phyloP scores from a whole-genome alignment of 37 sponge, comb jelly and placozoan species.

The Amphimedon queenslandica region DNA sequence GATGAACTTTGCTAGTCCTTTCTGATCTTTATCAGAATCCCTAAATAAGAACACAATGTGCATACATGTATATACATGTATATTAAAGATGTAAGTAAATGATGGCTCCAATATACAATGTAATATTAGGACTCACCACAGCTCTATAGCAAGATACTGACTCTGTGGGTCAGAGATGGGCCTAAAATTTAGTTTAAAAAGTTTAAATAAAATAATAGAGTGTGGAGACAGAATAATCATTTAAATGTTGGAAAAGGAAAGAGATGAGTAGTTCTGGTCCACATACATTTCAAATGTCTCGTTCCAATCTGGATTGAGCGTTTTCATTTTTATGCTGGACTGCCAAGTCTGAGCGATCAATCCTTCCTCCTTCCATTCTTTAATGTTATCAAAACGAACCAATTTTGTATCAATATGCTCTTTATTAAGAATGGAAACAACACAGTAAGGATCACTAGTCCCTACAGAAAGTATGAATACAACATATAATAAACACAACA shows the following conservation, averaged over 20 bases:
- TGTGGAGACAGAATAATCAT: no score
- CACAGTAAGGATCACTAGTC: slow-evolving; percentile 64
- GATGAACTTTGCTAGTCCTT: neutral
- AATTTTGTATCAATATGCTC: neutral
- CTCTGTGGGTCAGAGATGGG: slow-evolving; percentile 11
- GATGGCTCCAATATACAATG: no score
- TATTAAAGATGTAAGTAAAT: no score
- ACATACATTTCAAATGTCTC: slow-evolving; percentile 59
- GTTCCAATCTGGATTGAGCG: slow-evolving; percentile 54
- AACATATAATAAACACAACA: neutral
- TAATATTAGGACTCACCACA: slow-evolving; percentile 15
- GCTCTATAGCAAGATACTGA: slow-evolving; percentile 32
- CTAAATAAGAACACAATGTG: neutral
- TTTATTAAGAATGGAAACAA: slow-evolving; percentile 27
- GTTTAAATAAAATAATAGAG: no score
- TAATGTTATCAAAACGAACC: slow-evolving; percentile 17
- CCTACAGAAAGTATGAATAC: slow-evolving; percentile 10
- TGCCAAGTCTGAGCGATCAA: slow-evolving; percentile 6
- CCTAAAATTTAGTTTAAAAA: no score
- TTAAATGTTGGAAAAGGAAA: neutral
- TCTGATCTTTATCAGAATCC: neutral
- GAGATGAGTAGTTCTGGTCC: neutral
- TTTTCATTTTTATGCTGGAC: slow-evolving; percentile 30
- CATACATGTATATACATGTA: neutral
- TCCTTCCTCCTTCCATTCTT: slow-evolving; percentile 23